Evolutionary conservation across 1,140 invertebrate species (phyloP), one percentile per base, ranked within the genome.

Genomic region (Patella vulgata): DNA sequence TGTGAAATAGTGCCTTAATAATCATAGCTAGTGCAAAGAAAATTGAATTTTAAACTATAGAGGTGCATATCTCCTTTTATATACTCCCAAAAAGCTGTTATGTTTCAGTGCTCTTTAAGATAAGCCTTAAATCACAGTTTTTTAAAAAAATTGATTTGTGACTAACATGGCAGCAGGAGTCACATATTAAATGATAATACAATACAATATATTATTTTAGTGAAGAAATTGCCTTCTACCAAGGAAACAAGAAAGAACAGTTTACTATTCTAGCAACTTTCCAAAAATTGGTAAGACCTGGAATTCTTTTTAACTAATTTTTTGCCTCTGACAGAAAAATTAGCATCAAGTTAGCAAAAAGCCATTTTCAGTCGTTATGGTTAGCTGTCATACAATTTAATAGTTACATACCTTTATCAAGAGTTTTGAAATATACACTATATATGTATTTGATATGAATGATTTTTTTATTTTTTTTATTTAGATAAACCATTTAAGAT

Each of bases 141-240:
- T n/a, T n/a, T n/a, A n/a, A n/a, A n/a, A n/a, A n/a, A n/a, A n/a
- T n/a, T n/a, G n/a, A n/a, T n/a, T n/a, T n/a, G n/a, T n/a, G n/a
- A n/a, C n/a, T n/a, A n/a, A n/a, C n/a, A n/a, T n/a, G n/a, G n/a
- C n/a, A n/a, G n/a, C n/a, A n/a, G n/a, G n/a, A n/a, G n/a, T n/a
- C n/a, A n/a, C n/a, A n/a, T n/a, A n/a, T n/a, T n/a, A n/a, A n/a
- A n/a, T n/a, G n/a, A n/a, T n/a, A n/a, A 36, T 36, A 36, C 5
- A 36, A 36, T 36, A 36, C 30, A 33, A 55, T 36, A 17, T 70
- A 36, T 53, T 40, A 27, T 78, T 73, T 23, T 73, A 86, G 95
- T 21, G 97, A 99, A 86, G 97, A 99, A 86, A 90, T 99, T 63
- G 96, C 97, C 2, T 99, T 99, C 84, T 99, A 98, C 82, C 89